Evolutionary conservation across 2,888 invertebrate species (phyloP), one percentile per base, ranked within the genome.

Genomic region (Liposcelis brunnea): DNA sequence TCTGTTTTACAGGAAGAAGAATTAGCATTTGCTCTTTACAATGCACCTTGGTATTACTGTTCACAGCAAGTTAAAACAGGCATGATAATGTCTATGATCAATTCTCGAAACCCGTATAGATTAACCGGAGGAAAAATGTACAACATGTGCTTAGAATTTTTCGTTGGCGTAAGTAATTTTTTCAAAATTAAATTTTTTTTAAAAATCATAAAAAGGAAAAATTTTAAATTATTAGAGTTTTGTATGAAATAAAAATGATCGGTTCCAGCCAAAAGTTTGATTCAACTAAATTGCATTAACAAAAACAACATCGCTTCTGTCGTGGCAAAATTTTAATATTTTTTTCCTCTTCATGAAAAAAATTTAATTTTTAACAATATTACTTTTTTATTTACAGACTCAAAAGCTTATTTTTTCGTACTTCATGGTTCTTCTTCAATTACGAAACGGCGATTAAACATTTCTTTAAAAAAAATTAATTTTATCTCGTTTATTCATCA

Each of bases 391-490:
- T 40, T 18, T 5, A 6, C 19, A 40, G 40, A 21, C 40, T 18
- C 16, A 19, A n/a, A 14, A 21, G 16, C 12, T n/a, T 16, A 40
- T 40, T 18, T 40, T 40, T 19, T 40, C 40, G 4, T 40, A 40
- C 40, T 40, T 40, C 40, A 40, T 40, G 40, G 40, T 40, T 3
- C 40, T 40, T 16, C 19, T 18, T 6, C 40, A 40, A 40, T 18
- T 40, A 35, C 5, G 35, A 7, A 15, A 35, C 35, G 35, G 16
- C 10, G 35, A 35, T 26, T 26, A 26, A 8, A 26, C 26, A n/a
- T n/a, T 26, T 26, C 26, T 6, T 26, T n/a, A n/a, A 26, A 26
- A 4, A 26, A 26, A 26, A 26, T 26, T 26, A 4, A 8, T 26
- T 26, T 26, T 8, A 26, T 8, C 26, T 6, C 4, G 4, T 26